Percentiles rank a stretch among this genome's conserved stretches.
These are phyloP conservation scores for Pectinophora gossypiella DNA, from an alignment of 1,140 invertebrate species.

Conservation along the genomic window DNA sequence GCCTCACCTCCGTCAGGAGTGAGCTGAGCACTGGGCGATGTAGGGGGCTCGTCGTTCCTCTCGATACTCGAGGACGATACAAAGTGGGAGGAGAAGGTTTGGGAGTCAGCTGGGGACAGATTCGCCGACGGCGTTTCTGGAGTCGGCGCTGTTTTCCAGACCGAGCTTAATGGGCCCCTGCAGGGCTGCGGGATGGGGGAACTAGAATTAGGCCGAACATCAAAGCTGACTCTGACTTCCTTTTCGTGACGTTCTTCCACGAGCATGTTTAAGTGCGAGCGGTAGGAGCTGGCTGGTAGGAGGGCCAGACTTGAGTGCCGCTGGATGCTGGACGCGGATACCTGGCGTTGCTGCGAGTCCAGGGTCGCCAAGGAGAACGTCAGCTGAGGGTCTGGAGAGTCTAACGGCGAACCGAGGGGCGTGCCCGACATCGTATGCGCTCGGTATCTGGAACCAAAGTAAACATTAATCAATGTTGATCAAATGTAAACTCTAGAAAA, in stretches of 20 bases:
- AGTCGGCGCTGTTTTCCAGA: constrained; percentile 70
- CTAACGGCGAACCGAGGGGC: constrained; percentile 83
- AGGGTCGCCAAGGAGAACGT: constrained; percentile 78
- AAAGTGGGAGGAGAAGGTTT: constrained; percentile 77
- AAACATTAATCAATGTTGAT: no score
- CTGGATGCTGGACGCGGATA: constrained; percentile 72
- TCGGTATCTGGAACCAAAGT: constrained; percentile 79
- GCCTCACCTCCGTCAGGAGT: constrained; percentile 75
- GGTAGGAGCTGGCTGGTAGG: constrained; percentile 60
- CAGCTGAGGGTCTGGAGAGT: constrained; percentile 78
- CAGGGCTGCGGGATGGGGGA: constrained; percentile 49
- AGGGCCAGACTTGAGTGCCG: constrained; percentile 61
- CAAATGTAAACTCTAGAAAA: no score
- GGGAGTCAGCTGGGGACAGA: constrained; percentile 75
- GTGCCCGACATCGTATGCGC: constrained; percentile 79
- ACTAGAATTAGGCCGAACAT: constrained; percentile 55
- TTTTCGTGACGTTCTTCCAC: constrained; percentile 59
- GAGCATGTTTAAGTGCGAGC: constrained; percentile 67
- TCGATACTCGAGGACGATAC: constrained; percentile 75
- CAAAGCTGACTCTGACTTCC: constrained; percentile 69
- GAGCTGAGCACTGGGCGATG: constrained; percentile 76
- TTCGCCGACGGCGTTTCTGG: constrained; percentile 78
- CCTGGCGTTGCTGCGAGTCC: constrained; percentile 77
- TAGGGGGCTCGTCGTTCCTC: constrained; percentile 48
- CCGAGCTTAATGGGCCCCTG: constrained; percentile 53